These are phyloP conservation scores for Phocoena phocoena DNA, from an alignment of 2,113 vertebrate genomes.

Conservation along the genomic window DNA sequence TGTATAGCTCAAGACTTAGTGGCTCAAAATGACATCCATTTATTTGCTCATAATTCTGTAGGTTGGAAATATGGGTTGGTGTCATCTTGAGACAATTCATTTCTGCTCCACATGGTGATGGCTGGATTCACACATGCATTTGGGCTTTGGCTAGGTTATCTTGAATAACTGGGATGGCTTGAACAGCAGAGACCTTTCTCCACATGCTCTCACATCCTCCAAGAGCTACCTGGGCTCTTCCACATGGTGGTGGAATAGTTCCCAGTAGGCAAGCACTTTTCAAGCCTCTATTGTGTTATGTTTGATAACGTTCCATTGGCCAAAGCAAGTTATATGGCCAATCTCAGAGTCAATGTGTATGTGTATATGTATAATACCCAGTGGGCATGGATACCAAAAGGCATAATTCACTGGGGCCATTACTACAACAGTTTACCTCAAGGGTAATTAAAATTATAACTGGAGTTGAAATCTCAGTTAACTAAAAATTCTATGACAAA, in stretches of 20 bases:
- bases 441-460: neutral
- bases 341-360: neutral
- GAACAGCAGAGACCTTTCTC: neutral
- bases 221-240: neutral
- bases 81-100: neutral
- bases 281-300: neutral
- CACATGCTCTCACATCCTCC: neutral
- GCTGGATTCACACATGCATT: neutral
- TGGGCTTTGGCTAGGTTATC: neutral
- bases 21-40: neutral
- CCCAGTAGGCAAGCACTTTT: neutral
- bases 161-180: neutral
- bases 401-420: neutral
- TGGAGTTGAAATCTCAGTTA: neutral
- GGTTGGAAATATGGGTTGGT: neutral
- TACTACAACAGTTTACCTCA: neutral
- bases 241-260: neutral
- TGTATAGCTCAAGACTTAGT: neutral
- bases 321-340: neutral
- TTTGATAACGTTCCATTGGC: neutral
- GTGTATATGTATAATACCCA: neutral
- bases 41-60: neutral
- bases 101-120: neutral
- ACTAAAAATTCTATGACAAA: neutral
- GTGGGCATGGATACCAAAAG: neutral